phyloP scores from a whole-genome alignment of 2,113 vertebrate genomes.

The Apteryx owenii region DNA sequence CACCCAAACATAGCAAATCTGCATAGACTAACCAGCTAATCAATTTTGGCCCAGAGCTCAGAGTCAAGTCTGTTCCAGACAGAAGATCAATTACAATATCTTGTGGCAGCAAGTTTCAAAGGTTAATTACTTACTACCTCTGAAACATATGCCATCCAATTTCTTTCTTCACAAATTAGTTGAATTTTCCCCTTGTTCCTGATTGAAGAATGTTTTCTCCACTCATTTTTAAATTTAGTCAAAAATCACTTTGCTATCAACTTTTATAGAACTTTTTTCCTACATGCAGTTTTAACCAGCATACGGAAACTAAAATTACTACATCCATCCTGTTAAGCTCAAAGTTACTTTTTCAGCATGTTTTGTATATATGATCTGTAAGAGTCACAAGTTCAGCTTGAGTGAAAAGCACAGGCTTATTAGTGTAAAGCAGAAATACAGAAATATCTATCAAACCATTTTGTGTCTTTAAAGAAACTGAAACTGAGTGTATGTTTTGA shows the following conservation, averaged over 20 bases:
- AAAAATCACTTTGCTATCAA: neutral
- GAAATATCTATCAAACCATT: neutral
- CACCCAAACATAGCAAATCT: rapidly evolving
- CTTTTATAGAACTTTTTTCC: neutral
- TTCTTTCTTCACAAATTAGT: neutral
- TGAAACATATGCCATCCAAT: neutral
- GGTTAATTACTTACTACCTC: neutral
- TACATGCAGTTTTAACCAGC: neutral
- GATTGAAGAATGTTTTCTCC: neutral
- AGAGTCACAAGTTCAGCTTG: neutral
- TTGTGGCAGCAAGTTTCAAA: neutral
- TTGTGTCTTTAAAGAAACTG: neutral
- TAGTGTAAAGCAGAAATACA: neutral
- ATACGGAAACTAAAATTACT: neutral
- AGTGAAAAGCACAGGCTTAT: neutral
- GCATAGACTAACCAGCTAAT: neutral
- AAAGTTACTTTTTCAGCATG: neutral
- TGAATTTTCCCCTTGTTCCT: neutral
- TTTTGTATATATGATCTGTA: rapidly evolving
- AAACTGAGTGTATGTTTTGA: neutral
- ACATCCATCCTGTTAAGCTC: neutral
- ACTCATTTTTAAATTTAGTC: neutral
- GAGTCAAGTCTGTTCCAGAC: neutral
- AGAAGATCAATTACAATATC: neutral
- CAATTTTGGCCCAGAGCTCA: neutral